phyloP scores from a whole-genome alignment of 2,113 vertebrate genomes.

The Candoia aspera region DNA sequence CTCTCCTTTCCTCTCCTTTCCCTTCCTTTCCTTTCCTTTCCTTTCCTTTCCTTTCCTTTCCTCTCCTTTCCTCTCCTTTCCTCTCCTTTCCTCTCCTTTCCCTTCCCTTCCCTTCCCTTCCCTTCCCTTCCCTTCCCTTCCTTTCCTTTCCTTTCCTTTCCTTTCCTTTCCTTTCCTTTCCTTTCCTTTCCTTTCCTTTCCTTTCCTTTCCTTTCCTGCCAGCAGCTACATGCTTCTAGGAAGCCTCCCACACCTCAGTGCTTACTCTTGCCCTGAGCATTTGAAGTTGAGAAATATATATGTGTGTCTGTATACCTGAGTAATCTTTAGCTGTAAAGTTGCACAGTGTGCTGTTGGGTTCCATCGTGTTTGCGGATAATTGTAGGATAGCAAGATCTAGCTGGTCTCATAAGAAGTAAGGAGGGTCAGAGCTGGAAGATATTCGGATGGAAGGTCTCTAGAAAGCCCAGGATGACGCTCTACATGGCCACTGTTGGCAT shows the following conservation, averaged over 20 bases:
- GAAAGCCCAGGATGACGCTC: not conserved
- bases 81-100: no score
- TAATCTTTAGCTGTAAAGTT: not conserved
- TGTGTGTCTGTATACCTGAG: not conserved
- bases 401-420: not conserved
- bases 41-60: no score
- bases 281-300: not conserved
- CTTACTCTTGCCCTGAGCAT: not conserved
- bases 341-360: accelerated
- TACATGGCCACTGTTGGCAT: not conserved
- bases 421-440: no score
- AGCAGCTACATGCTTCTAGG: not conserved
- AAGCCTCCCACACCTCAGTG: not conserved
- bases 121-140: no score
- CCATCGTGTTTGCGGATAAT: not conserved
- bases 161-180: not conserved
- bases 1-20: no score
- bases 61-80: no score
- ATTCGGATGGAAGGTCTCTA: not conserved
- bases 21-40: no score
- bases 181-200: not conserved
- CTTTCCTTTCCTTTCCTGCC: not conserved
- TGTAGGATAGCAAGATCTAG: not conserved
- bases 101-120: no score
- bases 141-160: not conserved